These are phyloP conservation scores for Archocentrus centrarchus DNA, from an alignment of 2,113 vertebrate species.

Conservation along the genomic window DNA sequence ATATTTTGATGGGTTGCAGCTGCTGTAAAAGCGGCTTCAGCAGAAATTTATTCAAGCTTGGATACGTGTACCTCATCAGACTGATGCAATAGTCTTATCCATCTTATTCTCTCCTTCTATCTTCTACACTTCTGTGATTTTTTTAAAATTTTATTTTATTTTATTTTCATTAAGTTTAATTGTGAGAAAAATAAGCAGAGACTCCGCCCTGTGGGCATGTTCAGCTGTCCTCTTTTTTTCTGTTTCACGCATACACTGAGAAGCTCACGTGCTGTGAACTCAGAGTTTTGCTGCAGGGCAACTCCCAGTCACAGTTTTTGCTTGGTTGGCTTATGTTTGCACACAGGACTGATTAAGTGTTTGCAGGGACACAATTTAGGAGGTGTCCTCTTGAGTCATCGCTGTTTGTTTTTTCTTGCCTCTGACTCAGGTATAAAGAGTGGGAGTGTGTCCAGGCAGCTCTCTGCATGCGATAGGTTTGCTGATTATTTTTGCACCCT, in stretches of 20 bases:
- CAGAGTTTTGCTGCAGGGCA: slow-evolving; percentile 39
- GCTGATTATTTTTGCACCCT: slow-evolving; percentile 49
- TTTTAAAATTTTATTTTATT: background rate
- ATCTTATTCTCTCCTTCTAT: slow-evolving; percentile 27
- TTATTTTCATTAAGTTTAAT: slow-evolving; percentile 29
- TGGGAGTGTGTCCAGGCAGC: slow-evolving; percentile 26
- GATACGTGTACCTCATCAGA: slow-evolving; percentile 19
- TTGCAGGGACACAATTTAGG: slow-evolving; percentile 24
- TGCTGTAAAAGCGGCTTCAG: background rate
- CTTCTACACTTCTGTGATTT: background rate
- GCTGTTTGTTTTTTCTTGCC: background rate
- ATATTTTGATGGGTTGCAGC: slow-evolving; percentile 24
- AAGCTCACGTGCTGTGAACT: slow-evolving; percentile 15
- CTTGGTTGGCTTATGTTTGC: slow-evolving; percentile 39
- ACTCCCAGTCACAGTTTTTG: slow-evolving; percentile 42
- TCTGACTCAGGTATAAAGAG: slow-evolving; percentile 56
- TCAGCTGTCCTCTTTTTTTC: background rate
- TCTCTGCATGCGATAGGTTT: slow-evolving; percentile 6
- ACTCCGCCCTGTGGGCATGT: slow-evolving; percentile 24
- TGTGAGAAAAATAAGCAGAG: slow-evolving; percentile 37
- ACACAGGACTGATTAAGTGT: slow-evolving; percentile 20
- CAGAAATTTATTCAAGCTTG: slow-evolving; percentile 1
- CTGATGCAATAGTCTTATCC: slow-evolving; percentile 21
- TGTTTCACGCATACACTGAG: background rate
- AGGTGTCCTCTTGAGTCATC: slow-evolving; percentile 37